A percentile compares a stretch with the other conserved stretches of the same genome.
These are phyloP conservation scores for Dasyurus viverrinus DNA, from an alignment of 2,113 vertebrate species.

Conservation along the genomic window DNA sequence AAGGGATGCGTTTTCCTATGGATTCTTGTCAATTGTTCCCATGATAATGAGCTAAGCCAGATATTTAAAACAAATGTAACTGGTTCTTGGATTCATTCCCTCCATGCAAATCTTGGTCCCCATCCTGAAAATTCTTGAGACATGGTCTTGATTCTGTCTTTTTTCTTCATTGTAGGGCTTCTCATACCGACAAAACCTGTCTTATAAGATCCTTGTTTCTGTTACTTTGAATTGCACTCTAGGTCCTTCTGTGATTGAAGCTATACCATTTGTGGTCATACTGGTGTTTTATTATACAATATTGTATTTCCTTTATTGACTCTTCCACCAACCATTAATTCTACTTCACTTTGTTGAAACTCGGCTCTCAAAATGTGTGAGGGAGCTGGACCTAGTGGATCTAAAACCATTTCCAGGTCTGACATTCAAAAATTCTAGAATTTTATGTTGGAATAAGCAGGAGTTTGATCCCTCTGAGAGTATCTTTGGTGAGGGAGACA, in stretches of 20 bases:
- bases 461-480: background rate
- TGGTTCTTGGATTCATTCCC: background rate
- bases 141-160: background rate
- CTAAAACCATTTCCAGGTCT: background rate
- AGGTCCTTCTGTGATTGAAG: background rate
- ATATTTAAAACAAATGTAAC: background rate
- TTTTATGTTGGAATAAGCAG: background rate
- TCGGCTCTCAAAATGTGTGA: background rate
- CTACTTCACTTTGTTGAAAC: background rate
- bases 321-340: background rate
- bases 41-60: background rate
- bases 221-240: background rate
- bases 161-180: background rate
- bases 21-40: slow-evolving; percentile 1
- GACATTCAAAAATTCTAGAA: background rate
- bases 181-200: background rate
- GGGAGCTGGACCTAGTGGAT: background rate
- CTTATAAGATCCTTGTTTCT: background rate
- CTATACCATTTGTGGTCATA: background rate
- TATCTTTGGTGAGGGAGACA: background rate
- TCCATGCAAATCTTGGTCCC: background rate
- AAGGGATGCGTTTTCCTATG: background rate
- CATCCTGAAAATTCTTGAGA: background rate
- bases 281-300: background rate
- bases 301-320: background rate